Evolutionary conservation across 2,888 invertebrate genomes (phyloP).

Genomic region (Pocota personata): DNA sequence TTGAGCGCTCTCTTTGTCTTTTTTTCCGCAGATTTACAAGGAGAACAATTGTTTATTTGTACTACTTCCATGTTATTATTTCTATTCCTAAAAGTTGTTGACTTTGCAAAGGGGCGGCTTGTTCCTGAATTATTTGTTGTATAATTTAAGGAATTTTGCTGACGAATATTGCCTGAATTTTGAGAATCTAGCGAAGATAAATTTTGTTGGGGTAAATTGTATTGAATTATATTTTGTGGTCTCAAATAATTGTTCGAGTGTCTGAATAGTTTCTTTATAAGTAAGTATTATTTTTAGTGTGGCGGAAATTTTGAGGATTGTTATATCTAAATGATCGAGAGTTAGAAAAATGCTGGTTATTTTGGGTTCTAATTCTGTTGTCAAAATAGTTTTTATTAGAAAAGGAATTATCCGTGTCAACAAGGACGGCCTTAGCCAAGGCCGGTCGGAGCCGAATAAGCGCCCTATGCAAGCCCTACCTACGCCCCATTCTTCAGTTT

Average conservation of each 20-base stretch:
- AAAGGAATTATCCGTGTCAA: slow-evolving; percentile 14
- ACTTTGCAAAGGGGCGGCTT: not conserved
- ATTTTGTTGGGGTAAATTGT: slow-evolving; percentile 4
- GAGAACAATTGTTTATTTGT: not conserved
- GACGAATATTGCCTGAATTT: not conserved
- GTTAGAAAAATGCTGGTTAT: no score
- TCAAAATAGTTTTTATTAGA: not conserved
- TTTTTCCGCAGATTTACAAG: not conserved
- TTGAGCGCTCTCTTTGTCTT: not conserved
- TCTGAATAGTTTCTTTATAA: not conserved
- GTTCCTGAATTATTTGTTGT: not conserved
- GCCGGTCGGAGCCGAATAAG: no score
- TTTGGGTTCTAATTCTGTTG: not conserved
- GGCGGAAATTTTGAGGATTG: no score
- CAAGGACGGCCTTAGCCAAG: not conserved
- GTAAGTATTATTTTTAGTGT: no score
- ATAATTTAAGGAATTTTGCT: not conserved
- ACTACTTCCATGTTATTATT: slow-evolving; percentile 6
- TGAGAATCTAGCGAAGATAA: not conserved
- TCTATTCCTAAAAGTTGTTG: not conserved
- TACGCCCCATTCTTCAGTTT: no score
- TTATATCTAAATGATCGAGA: no score
- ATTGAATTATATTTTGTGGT: no score
- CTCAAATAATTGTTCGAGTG: no score
- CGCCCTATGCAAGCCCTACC: no score